A percentile compares a stretch with the other conserved stretches of the same genome.
These are phyloP conservation scores for Sterrhoptilus dennistouni DNA, from an alignment of 2,113 vertebrate species.

Conservation along the genomic window DNA sequence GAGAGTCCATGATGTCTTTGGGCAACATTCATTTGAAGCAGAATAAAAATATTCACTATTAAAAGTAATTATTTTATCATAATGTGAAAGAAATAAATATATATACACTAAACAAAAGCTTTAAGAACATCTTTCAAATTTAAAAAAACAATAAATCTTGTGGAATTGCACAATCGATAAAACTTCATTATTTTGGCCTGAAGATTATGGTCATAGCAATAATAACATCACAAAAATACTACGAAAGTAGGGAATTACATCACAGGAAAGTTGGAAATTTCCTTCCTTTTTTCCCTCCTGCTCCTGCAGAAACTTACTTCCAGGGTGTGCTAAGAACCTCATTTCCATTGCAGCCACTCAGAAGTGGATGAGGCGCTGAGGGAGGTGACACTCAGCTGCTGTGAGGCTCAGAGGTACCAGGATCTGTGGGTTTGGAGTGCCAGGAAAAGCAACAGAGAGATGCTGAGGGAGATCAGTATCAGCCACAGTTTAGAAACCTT, in stretches of 20 bases:
- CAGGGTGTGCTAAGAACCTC: background rate
- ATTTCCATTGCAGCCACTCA: accelerated
- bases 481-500: background rate
- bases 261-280: background rate
- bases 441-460: background rate
- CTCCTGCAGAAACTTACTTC: background rate
- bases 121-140: background rate
- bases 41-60: background rate
- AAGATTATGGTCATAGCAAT: background rate
- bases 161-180: background rate
- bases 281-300: background rate
- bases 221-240: background rate
- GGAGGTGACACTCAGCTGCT: background rate
- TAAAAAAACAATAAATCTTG: background rate
- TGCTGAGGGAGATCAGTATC: background rate
- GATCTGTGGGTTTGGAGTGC: background rate
- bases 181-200: background rate
- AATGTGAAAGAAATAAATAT: background rate
- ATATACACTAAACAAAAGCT: accelerated
- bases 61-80: background rate
- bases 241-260: background rate
- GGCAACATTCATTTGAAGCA: background rate
- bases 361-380: accelerated
- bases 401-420: background rate
- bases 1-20: background rate